Conservation (phyloP, 2,113 vertebrate species). For the Plectropomus leopardus region DNA sequence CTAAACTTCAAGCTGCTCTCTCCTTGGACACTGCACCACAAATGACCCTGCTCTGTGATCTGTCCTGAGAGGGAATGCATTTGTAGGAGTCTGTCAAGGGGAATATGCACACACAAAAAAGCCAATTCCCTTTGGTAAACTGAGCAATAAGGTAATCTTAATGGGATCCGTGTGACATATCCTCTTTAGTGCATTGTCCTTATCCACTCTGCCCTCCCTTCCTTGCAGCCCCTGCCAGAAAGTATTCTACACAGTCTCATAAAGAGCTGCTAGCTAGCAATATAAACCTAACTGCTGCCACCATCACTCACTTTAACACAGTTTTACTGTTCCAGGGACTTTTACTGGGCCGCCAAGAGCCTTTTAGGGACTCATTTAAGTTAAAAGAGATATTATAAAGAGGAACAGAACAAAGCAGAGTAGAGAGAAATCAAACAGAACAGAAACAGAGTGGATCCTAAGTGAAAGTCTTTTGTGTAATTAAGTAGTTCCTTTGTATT, state of each 20-base stretch:
- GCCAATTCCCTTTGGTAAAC: constrained; percentile 14
- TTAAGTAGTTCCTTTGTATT: neutral
- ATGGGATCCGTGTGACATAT: constrained; percentile 32
- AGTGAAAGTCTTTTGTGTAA: constrained; percentile 24
- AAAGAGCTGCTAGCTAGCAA: constrained; percentile 46
- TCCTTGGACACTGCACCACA: neutral
- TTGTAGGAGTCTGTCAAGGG: constrained; percentile 16
- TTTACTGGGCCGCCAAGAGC: constrained; percentile 43
- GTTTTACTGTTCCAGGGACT: constrained; percentile 49
- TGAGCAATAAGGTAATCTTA: constrained; percentile 30
- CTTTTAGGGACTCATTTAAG: constrained; percentile 50
- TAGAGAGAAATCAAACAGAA: constrained; percentile 7
- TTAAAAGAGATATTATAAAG: constrained; percentile 44
- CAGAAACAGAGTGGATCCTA: neutral
- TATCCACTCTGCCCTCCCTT: neutral
- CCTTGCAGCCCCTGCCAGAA: constrained; percentile 24
- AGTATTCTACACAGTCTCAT: constrained; percentile 45
- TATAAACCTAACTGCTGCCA: constrained; percentile 57
- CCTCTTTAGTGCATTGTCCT: constrained; percentile 26
- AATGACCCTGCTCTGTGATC: neutral
- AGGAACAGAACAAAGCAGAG: neutral
- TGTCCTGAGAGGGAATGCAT: constrained; percentile 1
- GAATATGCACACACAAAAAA: constrained; percentile 12
- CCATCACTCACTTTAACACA: constrained; percentile 65
- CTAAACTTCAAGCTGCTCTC: neutral